Conservation (phyloP, 1,140 invertebrate genomes). For the Cheumatopsyche charites region DNA sequence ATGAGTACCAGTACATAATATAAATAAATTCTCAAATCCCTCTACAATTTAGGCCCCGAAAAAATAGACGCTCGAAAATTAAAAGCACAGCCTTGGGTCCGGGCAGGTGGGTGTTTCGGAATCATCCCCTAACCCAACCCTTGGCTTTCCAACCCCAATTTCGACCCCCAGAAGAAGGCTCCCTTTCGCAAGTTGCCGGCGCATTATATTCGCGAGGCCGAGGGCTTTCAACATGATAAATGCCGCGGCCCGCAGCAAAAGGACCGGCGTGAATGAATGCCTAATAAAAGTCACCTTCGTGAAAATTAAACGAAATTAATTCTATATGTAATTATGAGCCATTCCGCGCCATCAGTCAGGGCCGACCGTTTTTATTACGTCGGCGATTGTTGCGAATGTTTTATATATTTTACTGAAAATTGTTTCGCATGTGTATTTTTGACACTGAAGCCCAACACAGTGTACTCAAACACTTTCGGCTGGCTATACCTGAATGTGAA, state of each 20-base stretch:
- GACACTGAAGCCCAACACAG: background rate
- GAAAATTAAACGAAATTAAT: conserved; percentile 31
- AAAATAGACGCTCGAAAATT: too few relatives aligned
- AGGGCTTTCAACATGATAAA: conserved; percentile 31
- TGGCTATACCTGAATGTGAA: too few relatives aligned
- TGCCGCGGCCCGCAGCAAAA: conserved; percentile 19
- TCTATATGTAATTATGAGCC: conserved; percentile 30
- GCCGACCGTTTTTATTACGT: background rate
- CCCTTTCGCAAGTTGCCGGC: conserved; percentile 13
- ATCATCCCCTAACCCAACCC: too few relatives aligned
- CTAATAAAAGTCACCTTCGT: conserved; percentile 30
- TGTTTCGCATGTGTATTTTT: background rate
- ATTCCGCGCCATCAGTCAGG: background rate
- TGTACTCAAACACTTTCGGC: too few relatives aligned
- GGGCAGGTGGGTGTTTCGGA: too few relatives aligned
- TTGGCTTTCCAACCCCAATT: background rate
- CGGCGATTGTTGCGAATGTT: background rate
- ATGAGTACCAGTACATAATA: too few relatives aligned
- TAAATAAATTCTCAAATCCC: too few relatives aligned
- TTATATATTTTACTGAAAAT: background rate
- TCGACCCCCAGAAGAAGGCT: background rate
- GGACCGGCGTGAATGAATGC: conserved; percentile 24
- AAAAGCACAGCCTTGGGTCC: too few relatives aligned
- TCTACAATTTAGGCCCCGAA: too few relatives aligned
- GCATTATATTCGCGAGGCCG: conserved; percentile 14